Conservation (phyloP, 1,140 invertebrate genomes). For the Drosophila repletoides region DNA sequence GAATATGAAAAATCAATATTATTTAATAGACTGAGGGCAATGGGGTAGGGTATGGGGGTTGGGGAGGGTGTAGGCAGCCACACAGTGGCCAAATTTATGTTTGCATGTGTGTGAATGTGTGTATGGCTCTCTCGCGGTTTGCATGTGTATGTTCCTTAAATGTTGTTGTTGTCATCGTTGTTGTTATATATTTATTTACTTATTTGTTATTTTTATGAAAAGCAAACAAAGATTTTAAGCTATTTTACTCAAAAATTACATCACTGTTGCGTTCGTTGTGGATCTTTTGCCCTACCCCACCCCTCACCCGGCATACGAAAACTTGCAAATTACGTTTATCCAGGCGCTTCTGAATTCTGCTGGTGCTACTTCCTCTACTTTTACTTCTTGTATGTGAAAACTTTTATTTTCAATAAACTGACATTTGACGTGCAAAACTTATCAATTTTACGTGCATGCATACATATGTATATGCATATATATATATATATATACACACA, state of each 20-base stretch:
- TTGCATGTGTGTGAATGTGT: conserved; percentile 56
- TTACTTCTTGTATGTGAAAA: background rate
- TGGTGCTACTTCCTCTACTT: background rate
- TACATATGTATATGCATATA: background rate
- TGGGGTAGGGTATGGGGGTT: background rate
- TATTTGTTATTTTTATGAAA: conserved; percentile 46
- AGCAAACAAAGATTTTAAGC: conserved; percentile 69
- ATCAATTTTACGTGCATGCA: background rate
- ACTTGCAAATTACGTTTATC: too few relatives aligned
- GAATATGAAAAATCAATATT: conserved; percentile 80
- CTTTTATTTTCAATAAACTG: conserved; percentile 30
- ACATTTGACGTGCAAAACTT: conserved; percentile 37
- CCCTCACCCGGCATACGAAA: conserved; percentile 12
- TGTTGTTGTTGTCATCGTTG: conserved; percentile 67
- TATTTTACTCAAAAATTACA: conserved; percentile 57
- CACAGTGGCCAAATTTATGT: conserved; percentile 60
- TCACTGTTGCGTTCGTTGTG: conserved; percentile 46
- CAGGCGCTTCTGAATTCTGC: too few relatives aligned
- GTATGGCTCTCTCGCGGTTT: too few relatives aligned
- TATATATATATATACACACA: conserved; percentile 6
- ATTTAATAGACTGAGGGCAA: conserved; percentile 63
- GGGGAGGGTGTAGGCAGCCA: conserved; percentile 11
- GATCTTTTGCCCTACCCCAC: conserved; percentile 4
- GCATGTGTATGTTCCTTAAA: conserved; percentile 59
- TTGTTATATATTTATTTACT: conserved; percentile 51